These are phyloP conservation scores for Telmatochromis sp. DNA, from an alignment of 2,113 vertebrate species.

Conservation along the genomic window DNA sequence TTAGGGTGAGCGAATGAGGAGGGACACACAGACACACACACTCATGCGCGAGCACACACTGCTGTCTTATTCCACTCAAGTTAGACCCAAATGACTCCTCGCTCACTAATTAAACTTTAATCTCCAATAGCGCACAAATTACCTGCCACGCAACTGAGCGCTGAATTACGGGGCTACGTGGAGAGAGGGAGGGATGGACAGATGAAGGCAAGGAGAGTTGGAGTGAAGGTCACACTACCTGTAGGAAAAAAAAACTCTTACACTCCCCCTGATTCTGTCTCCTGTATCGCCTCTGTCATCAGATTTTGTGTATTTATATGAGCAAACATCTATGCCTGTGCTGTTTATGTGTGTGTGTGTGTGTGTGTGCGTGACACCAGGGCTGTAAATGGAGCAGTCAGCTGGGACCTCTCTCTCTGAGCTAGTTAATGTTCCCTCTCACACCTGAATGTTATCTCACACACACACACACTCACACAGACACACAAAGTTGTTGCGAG, in stretches of 20 bases:
- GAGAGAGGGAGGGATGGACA: constrained; percentile 8
- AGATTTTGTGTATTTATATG: background rate
- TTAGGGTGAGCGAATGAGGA: constrained; percentile 33
- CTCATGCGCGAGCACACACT: background rate
- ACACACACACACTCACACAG: constrained; percentile 14
- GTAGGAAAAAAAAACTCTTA: constrained; percentile 13
- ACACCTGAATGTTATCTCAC: constrained; percentile 51
- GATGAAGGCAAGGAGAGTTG: constrained; percentile 42
- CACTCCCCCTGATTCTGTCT: background rate
- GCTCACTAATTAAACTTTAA: constrained; percentile 78
- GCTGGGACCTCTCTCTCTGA: constrained; percentile 35
- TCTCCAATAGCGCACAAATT: constrained; percentile 74
- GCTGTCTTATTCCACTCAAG: constrained; percentile 68
- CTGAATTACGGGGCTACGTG: constrained; percentile 42
- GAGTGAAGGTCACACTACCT: constrained; percentile 71
- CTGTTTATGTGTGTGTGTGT: background rate
- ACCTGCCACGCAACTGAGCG: constrained; percentile 70
- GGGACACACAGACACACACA: background rate
- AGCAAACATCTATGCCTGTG: background rate
- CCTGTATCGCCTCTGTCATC: background rate
- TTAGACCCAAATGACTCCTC: constrained; percentile 70
- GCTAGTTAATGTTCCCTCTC: constrained; percentile 31
- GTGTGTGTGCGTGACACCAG: background rate
- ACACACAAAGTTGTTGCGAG: constrained; percentile 18
- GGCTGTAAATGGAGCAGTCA: constrained; percentile 46